Evolutionary conservation across 2,797 vertebrate species (phyloP).

Genomic region (Naso thynnoides): DNA sequence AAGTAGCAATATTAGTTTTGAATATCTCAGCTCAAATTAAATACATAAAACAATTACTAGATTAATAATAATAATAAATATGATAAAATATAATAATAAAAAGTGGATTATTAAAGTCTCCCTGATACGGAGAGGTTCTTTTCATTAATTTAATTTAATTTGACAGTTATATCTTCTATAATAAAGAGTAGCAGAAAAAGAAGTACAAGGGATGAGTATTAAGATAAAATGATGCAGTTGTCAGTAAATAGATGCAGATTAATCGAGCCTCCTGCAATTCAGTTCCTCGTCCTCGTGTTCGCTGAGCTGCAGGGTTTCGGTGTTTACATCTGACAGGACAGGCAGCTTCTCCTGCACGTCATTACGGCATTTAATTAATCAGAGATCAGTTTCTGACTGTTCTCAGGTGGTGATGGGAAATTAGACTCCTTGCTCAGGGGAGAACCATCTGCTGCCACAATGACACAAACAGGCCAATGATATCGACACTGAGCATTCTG

Average conservation of each 20-base stretch:
- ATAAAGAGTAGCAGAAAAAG: too few species aligned
- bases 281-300: constrained; percentile 4
- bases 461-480: constrained; percentile 36
- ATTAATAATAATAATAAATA: background rate
- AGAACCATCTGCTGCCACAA: constrained; percentile 66
- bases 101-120: too few species aligned
- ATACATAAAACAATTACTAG: background rate
- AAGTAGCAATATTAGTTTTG: background rate
- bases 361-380: constrained; percentile 64
- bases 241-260: constrained; percentile 29
- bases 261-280: background rate
- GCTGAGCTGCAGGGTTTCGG: constrained; percentile 11
- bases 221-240: background rate
- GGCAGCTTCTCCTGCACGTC: constrained; percentile 4
- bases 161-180: too few species aligned
- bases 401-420: constrained; percentile 72
- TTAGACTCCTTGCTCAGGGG: constrained; percentile 55
- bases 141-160: background rate
- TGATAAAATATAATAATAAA: background rate
- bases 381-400: constrained; percentile 49
- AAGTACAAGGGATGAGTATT: background rate
- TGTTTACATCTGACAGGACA: constrained; percentile 17
- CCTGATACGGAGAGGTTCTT: background rate
- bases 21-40: background rate
- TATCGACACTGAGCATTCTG: constrained; percentile 34